Evolutionary conservation across 2,888 invertebrate genomes (phyloP).

Genomic region (Sabatieria punctata): DNA sequence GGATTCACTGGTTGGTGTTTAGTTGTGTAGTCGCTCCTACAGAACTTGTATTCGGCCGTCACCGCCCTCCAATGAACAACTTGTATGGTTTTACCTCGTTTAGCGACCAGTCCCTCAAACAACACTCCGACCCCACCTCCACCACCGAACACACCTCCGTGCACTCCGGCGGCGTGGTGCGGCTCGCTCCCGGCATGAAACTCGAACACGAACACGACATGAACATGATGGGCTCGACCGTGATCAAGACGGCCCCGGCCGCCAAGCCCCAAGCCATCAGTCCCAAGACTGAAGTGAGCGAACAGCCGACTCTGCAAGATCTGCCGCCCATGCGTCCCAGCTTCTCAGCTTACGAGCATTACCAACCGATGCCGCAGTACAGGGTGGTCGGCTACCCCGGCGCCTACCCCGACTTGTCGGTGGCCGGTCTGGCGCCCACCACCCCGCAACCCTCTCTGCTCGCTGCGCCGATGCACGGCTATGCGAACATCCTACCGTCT

Average conservation of each 20-base stretch:
- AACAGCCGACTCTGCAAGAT: slow-evolving; percentile 39
- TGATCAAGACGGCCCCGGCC: slow-evolving; percentile 11
- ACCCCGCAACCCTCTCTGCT: slow-evolving; percentile 3
- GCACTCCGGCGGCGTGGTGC: background rate
- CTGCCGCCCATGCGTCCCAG: slow-evolving; percentile 50
- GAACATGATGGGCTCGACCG: background rate
- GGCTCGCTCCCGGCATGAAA: slow-evolving; percentile 5
- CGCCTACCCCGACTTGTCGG: slow-evolving; percentile 12
- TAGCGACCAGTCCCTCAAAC: background rate
- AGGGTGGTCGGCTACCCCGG: slow-evolving; percentile 13
- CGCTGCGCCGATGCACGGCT: background rate
- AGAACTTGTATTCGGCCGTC: no score
- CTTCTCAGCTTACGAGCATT: slow-evolving; percentile 28
- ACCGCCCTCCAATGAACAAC: no score
- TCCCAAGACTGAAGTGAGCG: no score
- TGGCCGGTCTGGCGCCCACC: slow-evolving; percentile 4
- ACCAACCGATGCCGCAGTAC: slow-evolving; percentile 1
- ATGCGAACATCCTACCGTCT: background rate
- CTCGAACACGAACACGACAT: slow-evolving; percentile 3
- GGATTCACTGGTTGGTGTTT: no score
- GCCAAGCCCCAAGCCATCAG: slow-evolving; percentile 11
- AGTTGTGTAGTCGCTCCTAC: no score
- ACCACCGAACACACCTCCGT: background rate
- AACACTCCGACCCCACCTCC: slow-evolving; percentile 5
- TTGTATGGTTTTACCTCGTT: no score